Conservation (phyloP, 2,797 vertebrate species). For the Chelon labrosus region DNA sequence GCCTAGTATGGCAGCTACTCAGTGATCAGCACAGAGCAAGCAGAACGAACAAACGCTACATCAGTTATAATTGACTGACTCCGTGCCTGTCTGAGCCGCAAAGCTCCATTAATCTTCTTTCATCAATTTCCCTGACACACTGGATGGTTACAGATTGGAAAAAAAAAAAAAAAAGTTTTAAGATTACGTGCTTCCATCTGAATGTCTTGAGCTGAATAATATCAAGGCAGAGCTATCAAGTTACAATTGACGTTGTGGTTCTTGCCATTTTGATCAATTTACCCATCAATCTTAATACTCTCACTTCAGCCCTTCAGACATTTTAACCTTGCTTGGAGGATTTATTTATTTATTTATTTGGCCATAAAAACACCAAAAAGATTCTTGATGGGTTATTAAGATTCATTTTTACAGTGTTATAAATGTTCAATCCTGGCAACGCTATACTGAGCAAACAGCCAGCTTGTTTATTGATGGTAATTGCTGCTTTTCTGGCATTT, state of each 20-base stretch:
- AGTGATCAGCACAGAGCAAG: neutral
- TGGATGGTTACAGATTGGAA: neutral
- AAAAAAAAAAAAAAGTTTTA: neutral
- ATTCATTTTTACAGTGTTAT: constrained; percentile 15
- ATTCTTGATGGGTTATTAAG: constrained; percentile 9
- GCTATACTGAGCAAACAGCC: constrained; percentile 50
- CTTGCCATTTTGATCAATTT: constrained; percentile 13
- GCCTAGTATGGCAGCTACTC: neutral
- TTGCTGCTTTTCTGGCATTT: constrained; percentile 70
- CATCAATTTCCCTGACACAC: too few relatives aligned
- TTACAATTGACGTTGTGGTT: neutral
- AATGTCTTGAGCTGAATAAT: neutral
- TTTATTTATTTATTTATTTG: constrained; percentile 8
- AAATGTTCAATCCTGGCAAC: constrained; percentile 54
- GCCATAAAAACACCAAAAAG: neutral
- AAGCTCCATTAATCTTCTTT: neutral
- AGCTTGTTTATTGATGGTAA: constrained; percentile 68
- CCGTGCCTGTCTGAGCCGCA: neutral
- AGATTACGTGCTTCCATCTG: neutral
- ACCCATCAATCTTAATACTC: neutral
- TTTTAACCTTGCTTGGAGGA: neutral
- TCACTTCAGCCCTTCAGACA: neutral
- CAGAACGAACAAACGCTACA: neutral
- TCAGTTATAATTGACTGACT: neutral
- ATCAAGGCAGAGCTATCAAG: neutral